Base-by-base conservation (phyloP, 1,140 invertebrate genomes). In the Achroia grisella region DNA sequence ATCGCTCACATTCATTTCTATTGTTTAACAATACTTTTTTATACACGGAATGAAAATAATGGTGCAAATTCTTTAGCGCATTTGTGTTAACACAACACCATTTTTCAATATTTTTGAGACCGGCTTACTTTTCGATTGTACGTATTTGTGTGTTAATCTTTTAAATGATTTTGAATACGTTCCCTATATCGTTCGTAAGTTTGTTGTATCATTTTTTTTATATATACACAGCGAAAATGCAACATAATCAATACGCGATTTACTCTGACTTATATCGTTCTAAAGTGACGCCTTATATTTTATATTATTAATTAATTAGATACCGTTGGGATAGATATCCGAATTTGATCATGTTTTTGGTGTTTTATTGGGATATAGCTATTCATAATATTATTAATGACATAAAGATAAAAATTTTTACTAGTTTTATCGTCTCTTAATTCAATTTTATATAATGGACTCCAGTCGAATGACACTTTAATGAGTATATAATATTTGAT, bases 251-350 rank as follows among this genome's bases (percentile, higher is more conserved):
- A 11, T 12, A n/a, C 30, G 4, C 10, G 39, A 27, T 30, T 40
- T 54, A 14, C 29, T 65, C 11, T 0, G 33, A 48, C 59, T 62
- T 12, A 44, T 62, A 15, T 39, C 42, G 14, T 52, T 66, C 49
- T 66, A 56, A 0, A 56, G 35, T 8, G 8, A n/a, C 4, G 27
- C 29, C 31, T 63, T 59, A 1, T 27, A 32, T 14, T 33, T 48
- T 45, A 65, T 48, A 17, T 55, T 30, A 15, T 31, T 30, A 32
- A 64, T 60, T 23, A 64, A 48, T 32, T 54, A 40, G 0, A 10
- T 17, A 1, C 54, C 55, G 11, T 61, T 29, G 1, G 44, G 44
- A 9, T 46, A 46, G 17, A 31, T 35, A 33, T 39, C 28, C 11
- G 23, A n/a, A 6, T n/a, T 8, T 5, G 10, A 23, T 8, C 14